Percentiles rank a stretch among this genome's conserved stretches.
Conservation (phyloP, 2,113 vertebrate species). For the Thamnophis sirtalis region DNA sequence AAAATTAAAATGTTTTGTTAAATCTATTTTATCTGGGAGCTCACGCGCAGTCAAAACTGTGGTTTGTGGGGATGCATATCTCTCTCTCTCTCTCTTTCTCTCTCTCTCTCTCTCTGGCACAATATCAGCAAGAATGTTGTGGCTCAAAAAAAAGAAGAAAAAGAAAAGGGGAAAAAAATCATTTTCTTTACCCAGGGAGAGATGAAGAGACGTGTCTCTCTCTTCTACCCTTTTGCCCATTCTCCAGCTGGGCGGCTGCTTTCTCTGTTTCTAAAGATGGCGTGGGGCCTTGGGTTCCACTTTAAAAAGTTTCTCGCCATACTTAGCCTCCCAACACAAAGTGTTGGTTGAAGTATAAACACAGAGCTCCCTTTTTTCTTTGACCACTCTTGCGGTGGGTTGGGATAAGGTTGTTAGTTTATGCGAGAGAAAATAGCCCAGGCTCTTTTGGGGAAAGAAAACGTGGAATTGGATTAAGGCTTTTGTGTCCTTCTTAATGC, state of each 20-base stretch:
- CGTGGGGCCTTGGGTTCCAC: conserved; percentile 84
- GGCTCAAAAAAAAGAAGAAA: neutral
- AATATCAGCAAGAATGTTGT: conserved; percentile 43
- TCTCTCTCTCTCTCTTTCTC: conserved; percentile 23
- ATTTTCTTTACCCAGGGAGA: conserved; percentile 54
- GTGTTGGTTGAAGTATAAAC: conserved; percentile 93
- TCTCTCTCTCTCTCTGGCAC: conserved; percentile 36
- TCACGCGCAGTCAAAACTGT: fast-evolving
- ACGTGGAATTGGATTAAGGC: conserved; percentile 99
- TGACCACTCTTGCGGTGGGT: conserved; percentile 88
- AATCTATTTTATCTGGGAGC: neutral
- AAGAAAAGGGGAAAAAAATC: conserved; percentile 13
- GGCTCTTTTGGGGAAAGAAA: conserved; percentile 87
- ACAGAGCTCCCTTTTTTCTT: conserved; percentile 89
- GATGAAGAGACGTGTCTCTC: conserved; percentile 70
- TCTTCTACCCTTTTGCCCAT: conserved; percentile 62
- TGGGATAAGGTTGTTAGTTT: conserved; percentile 99
- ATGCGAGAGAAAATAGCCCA: conserved; percentile 97
- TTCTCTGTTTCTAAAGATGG: conserved; percentile 83
- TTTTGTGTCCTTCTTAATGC: conserved; percentile 95
- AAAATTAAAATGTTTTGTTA: neutral
- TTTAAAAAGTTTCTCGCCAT: conserved; percentile 85
- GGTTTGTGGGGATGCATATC: conserved; percentile 14
- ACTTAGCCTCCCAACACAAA: conserved; percentile 91
- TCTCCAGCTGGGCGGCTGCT: conserved; percentile 74